phyloP scores from a whole-genome alignment of 2,797 vertebrate genomes.

The Melanotaenia trifasciata region DNA sequence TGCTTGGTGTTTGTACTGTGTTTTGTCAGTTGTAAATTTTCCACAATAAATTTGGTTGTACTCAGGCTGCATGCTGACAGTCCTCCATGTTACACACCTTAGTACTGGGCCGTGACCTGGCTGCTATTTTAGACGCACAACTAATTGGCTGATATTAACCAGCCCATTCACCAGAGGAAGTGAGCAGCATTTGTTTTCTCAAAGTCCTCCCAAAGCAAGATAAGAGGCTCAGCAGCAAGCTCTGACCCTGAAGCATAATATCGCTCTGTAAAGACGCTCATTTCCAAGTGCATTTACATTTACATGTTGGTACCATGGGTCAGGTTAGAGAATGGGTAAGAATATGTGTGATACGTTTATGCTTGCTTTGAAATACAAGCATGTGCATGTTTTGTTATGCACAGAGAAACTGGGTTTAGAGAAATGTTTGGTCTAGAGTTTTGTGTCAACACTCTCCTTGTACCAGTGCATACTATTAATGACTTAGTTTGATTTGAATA shows the following conservation, averaged over 20 bases:
- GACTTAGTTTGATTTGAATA: constrained; percentile 28
- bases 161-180: constrained; percentile 54
- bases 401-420: constrained; percentile 34
- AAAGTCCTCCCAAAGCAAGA: constrained; percentile 67
- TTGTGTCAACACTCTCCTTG: constrained; percentile 22
- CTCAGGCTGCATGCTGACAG: not conserved
- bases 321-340: constrained; percentile 38
- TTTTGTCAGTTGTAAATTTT: not conserved
- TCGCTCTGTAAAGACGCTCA: constrained; percentile 22
- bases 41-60: not conserved
- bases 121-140: constrained; percentile 37
- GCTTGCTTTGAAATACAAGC: not conserved
- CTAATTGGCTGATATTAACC: constrained; percentile 50
- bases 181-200: constrained; percentile 54
- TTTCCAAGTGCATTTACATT: constrained; percentile 46
- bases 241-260: constrained; percentile 74
- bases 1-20: not conserved
- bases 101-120: constrained; percentile 26
- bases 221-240: constrained; percentile 71
- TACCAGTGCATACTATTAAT: constrained; percentile 32
- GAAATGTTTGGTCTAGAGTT: constrained; percentile 2
- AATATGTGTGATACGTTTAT: constrained; percentile 57
- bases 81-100: constrained; percentile 27
- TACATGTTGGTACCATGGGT: constrained; percentile 33
- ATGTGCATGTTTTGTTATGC: constrained; percentile 20